phyloP scores from a whole-genome alignment of 1,140 invertebrate genomes.

The Macrocentrus cingulum region DNA sequence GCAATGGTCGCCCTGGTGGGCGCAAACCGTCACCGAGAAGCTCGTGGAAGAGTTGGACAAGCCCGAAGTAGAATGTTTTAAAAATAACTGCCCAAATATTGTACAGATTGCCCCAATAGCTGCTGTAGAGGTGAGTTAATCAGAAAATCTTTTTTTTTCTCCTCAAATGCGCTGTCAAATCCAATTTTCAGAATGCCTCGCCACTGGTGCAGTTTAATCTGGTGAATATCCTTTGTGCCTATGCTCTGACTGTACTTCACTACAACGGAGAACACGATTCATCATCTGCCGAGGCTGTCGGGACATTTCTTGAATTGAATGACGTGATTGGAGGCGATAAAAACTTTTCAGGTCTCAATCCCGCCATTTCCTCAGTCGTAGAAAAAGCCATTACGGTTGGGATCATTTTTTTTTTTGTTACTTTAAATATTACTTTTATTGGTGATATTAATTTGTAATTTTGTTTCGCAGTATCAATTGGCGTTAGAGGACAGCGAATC shows the following conservation, averaged over 20 bases:
- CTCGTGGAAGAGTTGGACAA: constrained; percentile 58
- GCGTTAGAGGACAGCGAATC: background rate
- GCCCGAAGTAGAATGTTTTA: constrained; percentile 33
- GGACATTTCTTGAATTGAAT: constrained; percentile 5
- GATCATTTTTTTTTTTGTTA: background rate
- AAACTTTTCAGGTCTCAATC: background rate
- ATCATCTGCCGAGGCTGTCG: background rate
- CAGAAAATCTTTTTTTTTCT: background rate
- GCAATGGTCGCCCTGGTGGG: constrained; percentile 75
- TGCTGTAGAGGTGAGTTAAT: constrained; percentile 60
- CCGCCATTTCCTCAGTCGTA: background rate
- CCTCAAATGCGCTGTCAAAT: constrained; percentile 1
- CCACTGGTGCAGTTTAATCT: constrained; percentile 71
- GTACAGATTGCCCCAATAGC: constrained; percentile 58
- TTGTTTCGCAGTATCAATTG: background rate
- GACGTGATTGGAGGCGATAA: constrained; percentile 1
- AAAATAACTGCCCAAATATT: constrained; percentile 54
- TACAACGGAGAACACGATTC: constrained; percentile 71
- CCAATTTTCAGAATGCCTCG: constrained; percentile 61
- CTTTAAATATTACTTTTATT: background rate
- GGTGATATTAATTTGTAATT: background rate
- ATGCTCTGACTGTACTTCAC: constrained; percentile 66
- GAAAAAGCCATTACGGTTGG: constrained; percentile 6
- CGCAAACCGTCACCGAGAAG: constrained; percentile 48
- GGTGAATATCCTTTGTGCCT: constrained; percentile 69